phyloP scores from a whole-genome alignment of 2,797 vertebrate genomes.

The Myotis planiceps region DNA sequence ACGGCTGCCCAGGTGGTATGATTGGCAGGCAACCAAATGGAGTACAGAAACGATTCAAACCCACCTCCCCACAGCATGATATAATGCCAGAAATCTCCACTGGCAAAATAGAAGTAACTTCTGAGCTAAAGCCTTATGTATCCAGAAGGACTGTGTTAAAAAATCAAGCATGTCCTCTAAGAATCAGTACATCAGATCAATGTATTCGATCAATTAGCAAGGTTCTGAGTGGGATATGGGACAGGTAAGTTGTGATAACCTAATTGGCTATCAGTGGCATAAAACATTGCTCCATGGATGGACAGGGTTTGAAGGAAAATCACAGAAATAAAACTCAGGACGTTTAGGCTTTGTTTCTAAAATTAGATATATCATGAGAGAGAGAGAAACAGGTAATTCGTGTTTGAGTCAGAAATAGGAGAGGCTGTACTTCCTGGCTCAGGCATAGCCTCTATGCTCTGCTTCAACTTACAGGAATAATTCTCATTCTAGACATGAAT shows the following conservation, averaged over 20 bases:
- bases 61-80: background rate
- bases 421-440: background rate
- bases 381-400: background rate
- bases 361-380: background rate
- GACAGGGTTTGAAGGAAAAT: background rate
- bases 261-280: background rate
- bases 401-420: background rate
- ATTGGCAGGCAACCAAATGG: background rate
- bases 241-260: background rate
- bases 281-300: background rate
- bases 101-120: background rate
- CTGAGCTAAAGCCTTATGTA: background rate
- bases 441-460: background rate
- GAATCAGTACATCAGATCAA: background rate
- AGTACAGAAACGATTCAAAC: background rate
- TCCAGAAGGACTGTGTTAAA: background rate
- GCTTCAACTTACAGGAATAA: background rate
- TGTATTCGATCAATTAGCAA: background rate
- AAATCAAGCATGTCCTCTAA: background rate
- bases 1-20: background rate
- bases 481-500: conserved; percentile 23
- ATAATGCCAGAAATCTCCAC: background rate
- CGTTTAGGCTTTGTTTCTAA: background rate
- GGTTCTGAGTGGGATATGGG: background rate
- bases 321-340: background rate